Percentiles rank a stretch among this genome's conserved stretches.
phyloP scores from a whole-genome alignment of 2,888 invertebrate genomes.

The Chaitophorus viminalis region DNA sequence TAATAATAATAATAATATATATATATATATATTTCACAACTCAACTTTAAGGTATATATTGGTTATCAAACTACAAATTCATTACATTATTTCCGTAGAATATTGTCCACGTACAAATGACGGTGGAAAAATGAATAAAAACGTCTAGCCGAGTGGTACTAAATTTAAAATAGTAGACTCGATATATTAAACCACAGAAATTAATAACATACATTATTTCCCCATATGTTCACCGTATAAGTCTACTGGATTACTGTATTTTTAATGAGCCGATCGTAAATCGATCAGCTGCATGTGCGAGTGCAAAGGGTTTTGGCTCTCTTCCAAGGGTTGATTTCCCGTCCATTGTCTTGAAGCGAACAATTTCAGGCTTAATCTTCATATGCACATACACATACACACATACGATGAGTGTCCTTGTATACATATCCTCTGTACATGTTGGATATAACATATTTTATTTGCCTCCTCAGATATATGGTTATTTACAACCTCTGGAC shows the following conservation, averaged over 20 bases:
- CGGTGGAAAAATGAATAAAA: too few species aligned
- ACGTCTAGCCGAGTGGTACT: too few species aligned
- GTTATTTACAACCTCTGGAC: conserved; percentile 32
- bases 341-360: conserved; percentile 43
- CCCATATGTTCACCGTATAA: too few species aligned
- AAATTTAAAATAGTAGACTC: too few species aligned
- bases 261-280: conserved; percentile 27
- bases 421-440: not conserved
- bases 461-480: conserved; percentile 37
- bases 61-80: too few species aligned
- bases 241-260: not conserved
- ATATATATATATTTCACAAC: too few species aligned
- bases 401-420: not conserved
- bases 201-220: too few species aligned
- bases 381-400: not conserved
- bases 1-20: too few species aligned
- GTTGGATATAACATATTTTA: conserved; percentile 22
- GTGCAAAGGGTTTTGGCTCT: conserved; percentile 26
- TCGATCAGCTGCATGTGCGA: not conserved
- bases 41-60: too few species aligned
- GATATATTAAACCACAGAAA: too few species aligned
- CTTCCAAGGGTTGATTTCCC: conserved; percentile 39
- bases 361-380: conserved; percentile 39
- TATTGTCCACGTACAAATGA: too few species aligned
- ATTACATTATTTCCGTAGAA: too few species aligned